phyloP scores from a whole-genome alignment of 1,140 invertebrate species.

The Zaprionus kolodkinae region DNA sequence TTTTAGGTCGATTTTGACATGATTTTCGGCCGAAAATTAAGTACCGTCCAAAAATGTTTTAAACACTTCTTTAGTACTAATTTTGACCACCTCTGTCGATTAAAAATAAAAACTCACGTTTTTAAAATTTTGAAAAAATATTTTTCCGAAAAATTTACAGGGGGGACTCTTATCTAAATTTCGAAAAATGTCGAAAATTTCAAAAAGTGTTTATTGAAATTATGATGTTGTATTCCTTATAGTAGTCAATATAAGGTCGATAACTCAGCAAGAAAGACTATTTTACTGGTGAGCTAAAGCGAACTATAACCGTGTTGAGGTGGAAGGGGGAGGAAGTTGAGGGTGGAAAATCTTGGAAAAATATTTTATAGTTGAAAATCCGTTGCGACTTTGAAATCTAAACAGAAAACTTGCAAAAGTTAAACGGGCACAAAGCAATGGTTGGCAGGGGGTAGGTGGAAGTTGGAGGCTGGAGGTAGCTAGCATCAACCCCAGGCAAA shows the following conservation, averaged over 20 bases:
- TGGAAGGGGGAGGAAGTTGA: background rate
- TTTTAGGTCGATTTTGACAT: too few species aligned
- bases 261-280: background rate
- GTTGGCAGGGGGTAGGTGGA: background rate
- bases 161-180: too few species aligned
- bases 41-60: too few species aligned
- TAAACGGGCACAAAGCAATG: slow-evolving; percentile 21
- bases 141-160: too few species aligned
- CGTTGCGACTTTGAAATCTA: slow-evolving; percentile 76
- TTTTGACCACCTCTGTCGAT: too few species aligned
- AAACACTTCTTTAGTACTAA: too few species aligned
- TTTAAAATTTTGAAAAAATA: too few species aligned
- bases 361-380: slow-evolving; percentile 79
- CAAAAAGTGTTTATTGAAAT: too few species aligned
- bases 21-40: too few species aligned
- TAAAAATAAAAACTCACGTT: too few species aligned
- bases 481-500: slow-evolving; percentile 12
- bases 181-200: too few species aligned
- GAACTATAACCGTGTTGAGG: background rate
- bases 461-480: background rate
- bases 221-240: background rate
- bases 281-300: background rate
- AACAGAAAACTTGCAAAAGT: slow-evolving; percentile 77
- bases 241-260: background rate
- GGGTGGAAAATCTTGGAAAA: slow-evolving; percentile 13